A percentile compares a stretch with the other conserved stretches of the same genome.
Evolutionary conservation across 2,888 invertebrate genomes (phyloP).

Genomic region (Poecilobothrus nobilitatus): DNA sequence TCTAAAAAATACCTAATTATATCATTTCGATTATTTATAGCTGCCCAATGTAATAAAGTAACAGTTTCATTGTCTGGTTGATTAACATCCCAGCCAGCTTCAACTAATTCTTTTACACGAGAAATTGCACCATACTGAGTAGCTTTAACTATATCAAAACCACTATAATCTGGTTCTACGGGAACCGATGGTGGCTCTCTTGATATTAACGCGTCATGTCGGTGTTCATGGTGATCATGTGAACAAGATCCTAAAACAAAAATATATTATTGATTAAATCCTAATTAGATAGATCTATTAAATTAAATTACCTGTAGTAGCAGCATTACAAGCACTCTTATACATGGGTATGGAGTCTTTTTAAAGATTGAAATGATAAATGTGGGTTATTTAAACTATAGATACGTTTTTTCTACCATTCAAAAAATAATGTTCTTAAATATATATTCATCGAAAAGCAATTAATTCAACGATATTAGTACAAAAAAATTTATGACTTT

Average conservation of each 20-base stretch:
- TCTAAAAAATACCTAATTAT: conserved; percentile 82
- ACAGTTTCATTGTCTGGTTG: conserved; percentile 92
- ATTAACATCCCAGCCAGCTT: conserved; percentile 90
- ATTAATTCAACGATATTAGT: not conserved
- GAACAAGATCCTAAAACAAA: conserved; percentile 47
- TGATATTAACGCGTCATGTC: conserved; percentile 50
- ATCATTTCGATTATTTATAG: conserved; percentile 93
- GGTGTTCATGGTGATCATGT: conserved; percentile 53
- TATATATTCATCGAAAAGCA: not conserved
- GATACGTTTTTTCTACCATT: not conserved
- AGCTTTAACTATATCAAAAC: conserved; percentile 87
- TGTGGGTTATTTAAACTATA: not conserved
- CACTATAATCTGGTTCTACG: conserved; percentile 64
- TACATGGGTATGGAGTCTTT: conserved; percentile 47
- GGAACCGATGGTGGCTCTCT: conserved; percentile 56
- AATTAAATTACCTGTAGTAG: conserved; percentile 46
- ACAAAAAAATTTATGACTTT: not conserved
- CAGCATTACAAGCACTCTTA: conserved; percentile 64
- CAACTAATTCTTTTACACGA: conserved; percentile 75
- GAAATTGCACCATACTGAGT: conserved; percentile 91
- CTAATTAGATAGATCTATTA: not conserved
- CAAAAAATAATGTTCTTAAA: not conserved
- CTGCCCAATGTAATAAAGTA: conserved; percentile 97
- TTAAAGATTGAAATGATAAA: not conserved
- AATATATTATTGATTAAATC: not conserved